A percentile compares a stretch with the other conserved stretches of the same genome.
Evolutionary conservation across 2,113 vertebrate genomes (phyloP).

Genomic region (Hemiscyllium ocellatum): DNA sequence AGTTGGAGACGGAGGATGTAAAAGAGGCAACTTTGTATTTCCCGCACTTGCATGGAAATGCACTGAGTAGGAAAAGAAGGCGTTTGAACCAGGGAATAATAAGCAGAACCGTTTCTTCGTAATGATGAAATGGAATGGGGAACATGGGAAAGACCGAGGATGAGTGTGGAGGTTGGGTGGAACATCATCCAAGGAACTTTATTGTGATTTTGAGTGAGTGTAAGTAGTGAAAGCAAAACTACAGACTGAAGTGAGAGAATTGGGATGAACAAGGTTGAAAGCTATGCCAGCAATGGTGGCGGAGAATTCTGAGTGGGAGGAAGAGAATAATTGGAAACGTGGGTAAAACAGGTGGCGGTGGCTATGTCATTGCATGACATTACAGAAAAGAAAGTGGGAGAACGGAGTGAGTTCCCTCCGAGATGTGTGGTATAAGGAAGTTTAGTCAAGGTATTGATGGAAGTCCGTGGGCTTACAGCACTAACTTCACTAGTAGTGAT

Average conservation of each 20-base stretch:
- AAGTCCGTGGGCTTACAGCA: neutral
- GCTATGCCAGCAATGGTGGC: too few species aligned
- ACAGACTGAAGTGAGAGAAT: too few species aligned
- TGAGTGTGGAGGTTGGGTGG: too few species aligned
- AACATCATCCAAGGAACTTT: too few species aligned
- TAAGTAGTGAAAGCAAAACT: too few species aligned
- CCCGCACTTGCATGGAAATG: neutral
- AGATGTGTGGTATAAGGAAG: neutral
- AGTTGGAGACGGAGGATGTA: neutral
- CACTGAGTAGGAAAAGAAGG: neutral
- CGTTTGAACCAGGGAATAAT: too few species aligned
- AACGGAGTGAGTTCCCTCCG: neutral
- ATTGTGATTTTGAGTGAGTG: too few species aligned
- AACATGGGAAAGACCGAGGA: too few species aligned
- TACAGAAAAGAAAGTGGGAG: neutral
- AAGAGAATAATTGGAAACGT: neutral
- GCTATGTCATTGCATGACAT: neutral
- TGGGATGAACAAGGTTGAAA: too few species aligned
- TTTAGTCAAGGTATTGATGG: neutral
- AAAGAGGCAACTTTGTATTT: neutral
- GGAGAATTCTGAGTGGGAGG: neutral
- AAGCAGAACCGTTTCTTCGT: too few species aligned
- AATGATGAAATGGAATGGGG: too few species aligned
- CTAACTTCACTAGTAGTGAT: too few species aligned
- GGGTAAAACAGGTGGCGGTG: neutral